Evolutionary conservation across 1,140 invertebrate genomes (phyloP).

Genomic region (Palaemon carinicauda): DNA sequence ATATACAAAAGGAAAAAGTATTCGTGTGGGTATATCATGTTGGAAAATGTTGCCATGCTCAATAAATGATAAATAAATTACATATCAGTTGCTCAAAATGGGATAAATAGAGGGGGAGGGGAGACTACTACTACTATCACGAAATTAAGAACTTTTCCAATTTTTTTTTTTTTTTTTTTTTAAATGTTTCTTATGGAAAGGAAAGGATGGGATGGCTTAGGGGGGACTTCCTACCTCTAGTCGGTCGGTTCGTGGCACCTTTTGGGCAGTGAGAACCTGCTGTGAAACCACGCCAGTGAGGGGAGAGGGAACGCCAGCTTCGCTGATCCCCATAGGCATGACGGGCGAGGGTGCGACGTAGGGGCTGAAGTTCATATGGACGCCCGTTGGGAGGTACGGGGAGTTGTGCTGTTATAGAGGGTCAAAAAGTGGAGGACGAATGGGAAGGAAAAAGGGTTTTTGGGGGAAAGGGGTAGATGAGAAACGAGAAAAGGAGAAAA

Average conservation of each 20-base stretch:
- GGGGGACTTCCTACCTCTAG: conserved; percentile 81
- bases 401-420: conserved; percentile 43
- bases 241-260: conserved; percentile 91
- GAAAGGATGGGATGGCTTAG: background rate
- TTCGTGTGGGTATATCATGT: background rate
- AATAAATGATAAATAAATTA: background rate
- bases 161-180: too few relatives aligned
- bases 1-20: background rate
- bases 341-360: conserved; percentile 55
- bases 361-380: conserved; percentile 56
- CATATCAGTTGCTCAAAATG: background rate
- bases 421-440: background rate
- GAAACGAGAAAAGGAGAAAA: background rate
- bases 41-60: background rate
- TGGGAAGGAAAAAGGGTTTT: background rate
- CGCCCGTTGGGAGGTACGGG: conserved; percentile 49
- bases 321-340: conserved; percentile 53
- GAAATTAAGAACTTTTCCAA: background rate
- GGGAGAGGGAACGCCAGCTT: conserved; percentile 43
- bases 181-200: background rate
- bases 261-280: conserved; percentile 70
- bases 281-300: conserved; percentile 56
- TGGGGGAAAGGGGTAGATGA: background rate
- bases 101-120: background rate
- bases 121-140: too few relatives aligned